Base-by-base conservation (phyloP, 2,113 vertebrate species). In the Todiramphus chloris region DNA sequence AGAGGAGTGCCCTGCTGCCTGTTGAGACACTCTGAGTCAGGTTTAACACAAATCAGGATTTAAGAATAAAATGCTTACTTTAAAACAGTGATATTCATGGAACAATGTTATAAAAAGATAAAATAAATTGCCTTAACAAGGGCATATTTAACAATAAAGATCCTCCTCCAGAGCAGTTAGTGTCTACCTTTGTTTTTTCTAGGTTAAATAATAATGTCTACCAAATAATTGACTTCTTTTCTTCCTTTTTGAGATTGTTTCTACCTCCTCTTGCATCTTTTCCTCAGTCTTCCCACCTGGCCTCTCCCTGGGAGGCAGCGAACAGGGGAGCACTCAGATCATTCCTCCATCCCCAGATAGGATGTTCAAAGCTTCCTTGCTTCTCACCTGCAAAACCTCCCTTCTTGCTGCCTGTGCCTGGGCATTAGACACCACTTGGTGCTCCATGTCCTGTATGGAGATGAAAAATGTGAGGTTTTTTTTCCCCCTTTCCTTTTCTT, bases 261-360 rank as follows among this genome's bases (percentile, higher is more conserved):
- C 85, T 90, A 11, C 59, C 53, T 72, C 74, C 53, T 85, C 33
- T 75, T 82, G 13, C 46, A 72, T 51, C 28, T 81, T 91, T 74
- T 75, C 46, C 66, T 90, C 69, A 51, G 2, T 33, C n/a, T 30
- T 59, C 14, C 31, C 23, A 39, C 39, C 15, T 60, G 19, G 10
- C 37, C 6, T 81, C 28, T 76, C 25, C 55, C 69, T 25, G 28
- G 7, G 18, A 85, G 51, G 33, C 13, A 75, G 16, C 1, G 1
- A 84, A 35, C 9, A 23, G 51, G 48, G 19, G 3, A 1, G 53
- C 2, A 1, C 0, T 9, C 33, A 64, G 30, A 79, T 33, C 9
- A 9, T 76, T 76, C 23, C 17, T 51, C 24, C 16, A 74, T 33
- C 11, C 51, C 18, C 46, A 78, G 13, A 9, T 3, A 1, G n/a